Evolutionary conservation across 2,888 invertebrate species (phyloP).

Genomic region (Silvanus unidentatus): DNA sequence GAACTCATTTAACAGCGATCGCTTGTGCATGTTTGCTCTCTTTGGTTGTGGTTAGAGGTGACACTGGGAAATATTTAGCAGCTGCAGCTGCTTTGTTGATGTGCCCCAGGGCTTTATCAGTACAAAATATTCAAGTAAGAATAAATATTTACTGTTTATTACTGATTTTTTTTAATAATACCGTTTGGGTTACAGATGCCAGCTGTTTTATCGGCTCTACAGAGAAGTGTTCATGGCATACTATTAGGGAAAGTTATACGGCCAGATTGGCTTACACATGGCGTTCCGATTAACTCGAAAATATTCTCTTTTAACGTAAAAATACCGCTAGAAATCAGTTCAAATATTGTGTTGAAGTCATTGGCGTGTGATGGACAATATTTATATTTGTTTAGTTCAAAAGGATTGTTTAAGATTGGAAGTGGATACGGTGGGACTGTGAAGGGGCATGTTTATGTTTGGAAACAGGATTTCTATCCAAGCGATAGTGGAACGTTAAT

Average conservation of each 20-base stretch:
- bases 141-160: conserved; percentile 11
- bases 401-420: conserved; percentile 87
- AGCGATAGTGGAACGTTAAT: conserved; percentile 82
- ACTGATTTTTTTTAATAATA: too few species aligned
- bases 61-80: conserved; percentile 82
- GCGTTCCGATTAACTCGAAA: conserved; percentile 72
- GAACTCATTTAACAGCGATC: conserved; percentile 72
- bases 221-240: conserved; percentile 84
- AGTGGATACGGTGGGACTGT: conserved; percentile 91
- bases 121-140: conserved; percentile 72
- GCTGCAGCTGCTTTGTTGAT: conserved; percentile 84
- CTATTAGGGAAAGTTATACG: conserved; percentile 76
- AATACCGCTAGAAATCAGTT: conserved; percentile 48
- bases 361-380: conserved; percentile 87
- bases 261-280: conserved; percentile 85
- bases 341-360: conserved; percentile 50
- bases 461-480: conserved; percentile 76
- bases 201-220: conserved; percentile 74
- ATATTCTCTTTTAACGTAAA: conserved; percentile 62
- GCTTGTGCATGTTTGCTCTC: conserved; percentile 90
- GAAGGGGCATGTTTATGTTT: conserved; percentile 81
- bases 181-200: conserved; percentile 61
- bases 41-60: conserved; percentile 86
- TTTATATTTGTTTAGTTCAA: conserved; percentile 79
- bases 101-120: conserved; percentile 70